Base-by-base conservation (phyloP, 2,113 vertebrate genomes). In the Mesembrinibis cayennensis region DNA sequence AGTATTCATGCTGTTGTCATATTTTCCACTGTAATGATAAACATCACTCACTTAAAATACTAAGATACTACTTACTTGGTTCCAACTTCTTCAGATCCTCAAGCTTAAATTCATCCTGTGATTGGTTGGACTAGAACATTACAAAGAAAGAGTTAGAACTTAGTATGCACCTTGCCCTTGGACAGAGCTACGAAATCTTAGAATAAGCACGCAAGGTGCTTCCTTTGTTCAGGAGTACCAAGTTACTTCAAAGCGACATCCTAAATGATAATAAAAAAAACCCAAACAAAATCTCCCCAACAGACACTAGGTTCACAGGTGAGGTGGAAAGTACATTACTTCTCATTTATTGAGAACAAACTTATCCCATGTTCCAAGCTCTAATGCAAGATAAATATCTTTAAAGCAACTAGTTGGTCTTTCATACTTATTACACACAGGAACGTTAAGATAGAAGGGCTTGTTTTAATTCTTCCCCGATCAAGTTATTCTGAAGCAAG, bases 11-110 rank as follows among this genome's bases (percentile, higher is more conserved):
- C 8, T 81, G 69, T 63, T 90, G 53, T 79, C 66, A 14, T 12
- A 62, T 62, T 76, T 91, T 83, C 42, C 61, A 79, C 61, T 70
- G 44, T 34, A 88, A 86, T 9, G 38, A 82, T 27, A 85, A 86
- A 69, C 7, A 30, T 42, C 66, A 91, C 47, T 56, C 56, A 69
- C 14, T 80, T 53, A 82, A 87, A 89, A 86, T 34, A 87, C 47
- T 44, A 90, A 63, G 62, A 76, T 56, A 96, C 95, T 96, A 98
- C 98, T 98, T 98, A 99, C 99, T 99, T 97, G 98, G 98, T 97
- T 99, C 99, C 98, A 99, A 97, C 98, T 99, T 99, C 98, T 99
- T 99, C 97, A 99, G 97, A 92, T 99, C 99, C 97, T 99, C 99
- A 89, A 99, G 98, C 95, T 99, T 99, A 98, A 99, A 99, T 69